Evolutionary conservation across 2,888 invertebrate species (phyloP).

Genomic region (Amphiduros pacificus): DNA sequence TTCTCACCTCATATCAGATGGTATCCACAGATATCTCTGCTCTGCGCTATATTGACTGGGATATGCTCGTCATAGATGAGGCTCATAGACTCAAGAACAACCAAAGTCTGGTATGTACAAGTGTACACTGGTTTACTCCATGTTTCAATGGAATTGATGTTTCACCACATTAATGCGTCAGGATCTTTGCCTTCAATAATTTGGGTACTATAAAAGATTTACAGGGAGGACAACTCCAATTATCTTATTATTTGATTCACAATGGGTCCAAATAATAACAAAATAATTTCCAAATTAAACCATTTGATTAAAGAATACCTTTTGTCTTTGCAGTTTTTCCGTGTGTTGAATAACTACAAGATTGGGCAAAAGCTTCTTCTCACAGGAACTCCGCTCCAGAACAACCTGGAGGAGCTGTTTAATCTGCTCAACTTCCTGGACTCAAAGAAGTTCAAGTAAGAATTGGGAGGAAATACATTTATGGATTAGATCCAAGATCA

Average conservation of each 20-base stretch:
- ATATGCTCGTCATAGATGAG: constrained; percentile 34
- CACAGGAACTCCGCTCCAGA: constrained; percentile 36
- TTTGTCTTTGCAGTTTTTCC: constrained; percentile 32
- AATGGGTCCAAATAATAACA: no score
- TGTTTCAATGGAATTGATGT: no score
- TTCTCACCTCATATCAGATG: constrained; percentile 34
- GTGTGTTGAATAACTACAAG: constrained; percentile 28
- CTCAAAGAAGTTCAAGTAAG: constrained; percentile 32
- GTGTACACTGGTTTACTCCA: no score
- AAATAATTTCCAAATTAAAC: neutral
- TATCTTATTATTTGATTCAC: no score
- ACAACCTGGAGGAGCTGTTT: constrained; percentile 37
- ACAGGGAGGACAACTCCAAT: no score
- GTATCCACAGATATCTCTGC: constrained; percentile 27
- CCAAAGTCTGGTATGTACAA: constrained; percentile 33
- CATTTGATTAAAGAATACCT: no score
- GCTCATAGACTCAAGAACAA: constrained; percentile 37
- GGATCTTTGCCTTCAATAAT: no score
- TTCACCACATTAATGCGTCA: no score
- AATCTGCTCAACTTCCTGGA: constrained; percentile 36
- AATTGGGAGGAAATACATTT: no score
- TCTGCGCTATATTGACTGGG: constrained; percentile 30
- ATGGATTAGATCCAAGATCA: no score
- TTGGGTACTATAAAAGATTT: no score
- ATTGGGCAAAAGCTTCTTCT: constrained; percentile 33